These are phyloP conservation scores for Limonius californicus DNA, from an alignment of 1,140 invertebrate species.

Conservation along the genomic window DNA sequence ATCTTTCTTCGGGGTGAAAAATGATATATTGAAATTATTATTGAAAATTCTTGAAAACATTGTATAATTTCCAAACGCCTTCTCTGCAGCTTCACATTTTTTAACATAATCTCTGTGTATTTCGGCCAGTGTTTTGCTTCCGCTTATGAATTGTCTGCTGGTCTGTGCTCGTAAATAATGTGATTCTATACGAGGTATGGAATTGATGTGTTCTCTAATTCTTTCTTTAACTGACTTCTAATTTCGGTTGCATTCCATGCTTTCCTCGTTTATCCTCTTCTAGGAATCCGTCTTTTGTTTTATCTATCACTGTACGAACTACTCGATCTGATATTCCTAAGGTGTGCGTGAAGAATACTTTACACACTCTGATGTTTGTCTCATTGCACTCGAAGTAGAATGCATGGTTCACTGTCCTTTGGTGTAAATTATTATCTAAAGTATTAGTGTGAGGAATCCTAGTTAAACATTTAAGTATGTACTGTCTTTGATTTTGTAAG, in stretches of 20 bases:
- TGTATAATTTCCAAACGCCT: conserved; percentile 26
- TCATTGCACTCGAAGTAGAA: background rate
- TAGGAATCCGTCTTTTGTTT: conserved; percentile 13
- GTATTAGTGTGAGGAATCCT: background rate
- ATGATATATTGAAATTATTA: conserved; percentile 41
- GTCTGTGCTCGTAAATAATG: conserved; percentile 41
- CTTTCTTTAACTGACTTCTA: conserved; percentile 32
- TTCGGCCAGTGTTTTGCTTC: conserved; percentile 39
- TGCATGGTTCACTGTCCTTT: background rate
- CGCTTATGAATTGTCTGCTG: conserved; percentile 40
- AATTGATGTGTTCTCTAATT: conserved; percentile 40
- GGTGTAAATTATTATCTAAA: background rate
- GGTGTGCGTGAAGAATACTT: conserved; percentile 4
- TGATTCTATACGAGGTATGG: conserved; percentile 41
- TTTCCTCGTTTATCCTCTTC: conserved; percentile 28
- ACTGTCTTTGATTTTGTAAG: conserved; percentile 7
- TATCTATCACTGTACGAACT: conserved; percentile 16
- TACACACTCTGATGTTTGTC: background rate
- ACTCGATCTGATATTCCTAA: conserved; percentile 13
- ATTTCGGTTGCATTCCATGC: conserved; percentile 37
- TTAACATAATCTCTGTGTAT: conserved; percentile 23
- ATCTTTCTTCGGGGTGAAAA: conserved; percentile 47
- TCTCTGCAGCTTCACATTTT: conserved; percentile 27
- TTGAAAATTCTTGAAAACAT: conserved; percentile 37
- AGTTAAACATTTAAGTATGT: background rate